Conservation (phyloP, 2,797 vertebrate genomes). For the Scolopax rusticola region DNA sequence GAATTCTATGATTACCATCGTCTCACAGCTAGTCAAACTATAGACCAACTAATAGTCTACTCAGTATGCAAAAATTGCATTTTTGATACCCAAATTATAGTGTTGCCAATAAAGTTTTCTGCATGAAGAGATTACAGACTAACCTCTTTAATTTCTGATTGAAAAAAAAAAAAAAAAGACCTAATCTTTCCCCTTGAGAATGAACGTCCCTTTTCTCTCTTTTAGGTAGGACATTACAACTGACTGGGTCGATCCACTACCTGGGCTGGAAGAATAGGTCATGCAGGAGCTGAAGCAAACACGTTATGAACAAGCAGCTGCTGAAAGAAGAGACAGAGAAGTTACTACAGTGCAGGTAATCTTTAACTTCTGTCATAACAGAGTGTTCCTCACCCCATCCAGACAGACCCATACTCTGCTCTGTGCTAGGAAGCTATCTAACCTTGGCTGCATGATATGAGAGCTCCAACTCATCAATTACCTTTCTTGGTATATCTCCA, state of each 20-base stretch:
- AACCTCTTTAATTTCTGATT: not conserved
- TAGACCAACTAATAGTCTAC: not conserved
- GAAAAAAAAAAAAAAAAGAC: not conserved
- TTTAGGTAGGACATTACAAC: not conserved
- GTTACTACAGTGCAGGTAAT: not conserved
- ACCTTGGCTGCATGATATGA: not conserved
- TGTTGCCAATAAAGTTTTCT: not conserved
- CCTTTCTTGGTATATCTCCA: not conserved
- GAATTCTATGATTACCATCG: not conserved
- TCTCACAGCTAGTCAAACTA: slow-evolving; percentile 3
- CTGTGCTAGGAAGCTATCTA: not conserved
- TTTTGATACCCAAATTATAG: not conserved
- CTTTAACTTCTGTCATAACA: not conserved
- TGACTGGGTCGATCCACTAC: not conserved
- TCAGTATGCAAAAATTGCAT: not conserved
- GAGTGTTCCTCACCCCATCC: not conserved
- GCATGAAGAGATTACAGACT: not conserved
- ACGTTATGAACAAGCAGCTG: not conserved
- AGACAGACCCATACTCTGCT: not conserved
- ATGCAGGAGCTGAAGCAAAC: not conserved
- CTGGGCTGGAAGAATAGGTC: not conserved
- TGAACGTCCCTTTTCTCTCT: not conserved
- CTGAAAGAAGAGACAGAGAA: not conserved
- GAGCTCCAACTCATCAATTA: not conserved
- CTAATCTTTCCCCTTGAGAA: not conserved